Percentiles rank a stretch among this genome's conserved stretches.
Evolutionary conservation across 53 echinoderm and acorn worm species (phyloP).

Genomic region (Henricia sp.): DNA sequence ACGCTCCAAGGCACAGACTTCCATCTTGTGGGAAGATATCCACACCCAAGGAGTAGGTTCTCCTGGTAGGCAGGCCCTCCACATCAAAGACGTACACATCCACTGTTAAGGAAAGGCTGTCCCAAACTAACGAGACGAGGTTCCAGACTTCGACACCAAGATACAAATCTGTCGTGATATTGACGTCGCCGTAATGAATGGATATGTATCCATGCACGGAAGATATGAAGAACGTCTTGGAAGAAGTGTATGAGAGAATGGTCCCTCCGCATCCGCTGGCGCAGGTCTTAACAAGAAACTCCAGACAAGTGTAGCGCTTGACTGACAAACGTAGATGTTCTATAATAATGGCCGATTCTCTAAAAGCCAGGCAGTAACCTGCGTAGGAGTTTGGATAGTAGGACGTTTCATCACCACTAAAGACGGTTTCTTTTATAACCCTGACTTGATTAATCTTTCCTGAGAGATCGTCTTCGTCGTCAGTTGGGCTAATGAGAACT

Average conservation of each 20-base stretch:
- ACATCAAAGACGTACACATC: slow-evolving; percentile 75
- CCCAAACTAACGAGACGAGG: slow-evolving; percentile 79
- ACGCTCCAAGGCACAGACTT: slow-evolving; percentile 74
- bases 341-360: slow-evolving; percentile 55
- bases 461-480: slow-evolving; percentile 27
- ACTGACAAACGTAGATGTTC: slow-evolving; percentile 38
- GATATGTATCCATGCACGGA: slow-evolving; percentile 57
- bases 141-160: slow-evolving; percentile 70
- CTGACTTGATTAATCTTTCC: slow-evolving; percentile 35
- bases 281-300: slow-evolving; percentile 76
- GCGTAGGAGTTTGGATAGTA: slow-evolving; percentile 64
- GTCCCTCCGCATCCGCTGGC: slow-evolving; percentile 73
- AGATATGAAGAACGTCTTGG: slow-evolving; percentile 75
- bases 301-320: slow-evolving; percentile 56
- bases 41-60: slow-evolving; percentile 49
- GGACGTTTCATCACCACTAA: slow-evolving; percentile 32
- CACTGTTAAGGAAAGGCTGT: slow-evolving; percentile 53
- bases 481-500: slow-evolving; percentile 31
- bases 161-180: slow-evolving; percentile 74
- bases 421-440: slow-evolving; percentile 1
- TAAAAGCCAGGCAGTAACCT: slow-evolving; percentile 59
- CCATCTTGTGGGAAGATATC: slow-evolving; percentile 74
- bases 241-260: slow-evolving; percentile 71
- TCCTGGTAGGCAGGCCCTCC: slow-evolving; percentile 59
- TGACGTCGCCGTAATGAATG: slow-evolving; percentile 65